phyloP scores from a whole-genome alignment of 1,140 invertebrate species.

The Thaumetopoea pityocampa region DNA sequence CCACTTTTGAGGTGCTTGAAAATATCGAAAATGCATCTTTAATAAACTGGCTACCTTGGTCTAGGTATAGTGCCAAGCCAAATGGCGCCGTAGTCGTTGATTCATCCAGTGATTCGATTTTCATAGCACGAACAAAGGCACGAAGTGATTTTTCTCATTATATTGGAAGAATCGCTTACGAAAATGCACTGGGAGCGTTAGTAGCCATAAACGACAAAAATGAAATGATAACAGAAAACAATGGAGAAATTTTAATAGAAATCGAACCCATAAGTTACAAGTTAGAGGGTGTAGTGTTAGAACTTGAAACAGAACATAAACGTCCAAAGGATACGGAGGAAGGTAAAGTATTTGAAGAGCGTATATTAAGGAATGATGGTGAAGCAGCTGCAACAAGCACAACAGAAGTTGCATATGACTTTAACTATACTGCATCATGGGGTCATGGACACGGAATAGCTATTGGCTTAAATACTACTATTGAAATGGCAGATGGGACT shows the following conservation, averaged over 20 bases:
- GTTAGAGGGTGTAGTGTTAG: slow-evolving; percentile 80
- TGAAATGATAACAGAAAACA: slow-evolving; percentile 77
- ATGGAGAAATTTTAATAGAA: slow-evolving; percentile 86
- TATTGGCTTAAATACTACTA: slow-evolving; percentile 83
- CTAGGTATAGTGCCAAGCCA: slow-evolving; percentile 78
- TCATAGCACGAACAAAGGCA: slow-evolving; percentile 68
- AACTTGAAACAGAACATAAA: slow-evolving; percentile 75
- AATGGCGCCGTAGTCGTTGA: slow-evolving; percentile 80
- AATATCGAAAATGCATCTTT: slow-evolving; percentile 86
- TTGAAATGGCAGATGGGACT: slow-evolving; percentile 78
- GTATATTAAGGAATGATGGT: slow-evolving; percentile 79
- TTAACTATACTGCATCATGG: slow-evolving; percentile 83
- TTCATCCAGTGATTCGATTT: slow-evolving; percentile 61
- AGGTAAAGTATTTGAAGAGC: slow-evolving; percentile 78
- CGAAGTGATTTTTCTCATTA: slow-evolving; percentile 76
- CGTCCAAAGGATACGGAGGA: slow-evolving; percentile 68
- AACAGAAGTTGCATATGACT: slow-evolving; percentile 82
- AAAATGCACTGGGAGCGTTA: slow-evolving; percentile 80
- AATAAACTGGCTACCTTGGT: slow-evolving; percentile 83
- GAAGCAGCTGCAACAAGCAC: slow-evolving; percentile 77
- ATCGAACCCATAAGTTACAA: slow-evolving; percentile 86
- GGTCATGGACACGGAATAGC: slow-evolving; percentile 86
- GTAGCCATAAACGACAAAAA: slow-evolving; percentile 80
- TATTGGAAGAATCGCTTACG: slow-evolving; percentile 81
- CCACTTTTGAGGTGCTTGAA: slow-evolving; percentile 84